Evolutionary conservation across 2,113 vertebrate species (phyloP).

Genomic region (Anarrhichthys ocellatus): DNA sequence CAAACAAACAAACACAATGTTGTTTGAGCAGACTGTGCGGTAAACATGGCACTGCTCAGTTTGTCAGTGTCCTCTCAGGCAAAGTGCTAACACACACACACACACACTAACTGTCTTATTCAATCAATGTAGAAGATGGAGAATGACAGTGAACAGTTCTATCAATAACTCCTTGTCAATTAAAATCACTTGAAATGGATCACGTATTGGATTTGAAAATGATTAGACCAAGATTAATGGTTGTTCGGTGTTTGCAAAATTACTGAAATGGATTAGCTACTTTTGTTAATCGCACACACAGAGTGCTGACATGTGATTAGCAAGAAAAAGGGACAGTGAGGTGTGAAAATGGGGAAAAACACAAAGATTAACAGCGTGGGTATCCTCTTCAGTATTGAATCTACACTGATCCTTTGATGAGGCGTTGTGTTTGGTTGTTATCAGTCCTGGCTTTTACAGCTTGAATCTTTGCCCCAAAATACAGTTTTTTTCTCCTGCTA

Average conservation of each 20-base stretch:
- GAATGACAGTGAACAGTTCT: background rate
- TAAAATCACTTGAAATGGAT: slow-evolving; percentile 37
- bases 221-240: slow-evolving; percentile 44
- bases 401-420: slow-evolving; percentile 17
- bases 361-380: background rate
- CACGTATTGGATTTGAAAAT: slow-evolving; percentile 29
- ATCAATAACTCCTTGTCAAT: slow-evolving; percentile 40
- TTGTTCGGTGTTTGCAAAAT: slow-evolving; percentile 22
- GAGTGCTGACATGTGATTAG: slow-evolving; percentile 12
- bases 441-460: slow-evolving; percentile 19
- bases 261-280: slow-evolving; percentile 6
- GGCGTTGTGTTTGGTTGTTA: slow-evolving; percentile 23
- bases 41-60: background rate
- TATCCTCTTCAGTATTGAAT: background rate
- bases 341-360: background rate
- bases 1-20: background rate
- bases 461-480: slow-evolving; percentile 25
- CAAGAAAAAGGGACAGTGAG: background rate
- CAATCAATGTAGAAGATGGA: slow-evolving; percentile 1
- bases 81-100: background rate
- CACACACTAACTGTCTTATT: background rate
- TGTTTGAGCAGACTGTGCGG: background rate
- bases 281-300: background rate
- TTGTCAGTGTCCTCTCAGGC: background rate
- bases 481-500: slow-evolving; percentile 17